Base-by-base conservation (phyloP, 2,113 vertebrate genomes). In the Zonotrichia leucophrys region DNA sequence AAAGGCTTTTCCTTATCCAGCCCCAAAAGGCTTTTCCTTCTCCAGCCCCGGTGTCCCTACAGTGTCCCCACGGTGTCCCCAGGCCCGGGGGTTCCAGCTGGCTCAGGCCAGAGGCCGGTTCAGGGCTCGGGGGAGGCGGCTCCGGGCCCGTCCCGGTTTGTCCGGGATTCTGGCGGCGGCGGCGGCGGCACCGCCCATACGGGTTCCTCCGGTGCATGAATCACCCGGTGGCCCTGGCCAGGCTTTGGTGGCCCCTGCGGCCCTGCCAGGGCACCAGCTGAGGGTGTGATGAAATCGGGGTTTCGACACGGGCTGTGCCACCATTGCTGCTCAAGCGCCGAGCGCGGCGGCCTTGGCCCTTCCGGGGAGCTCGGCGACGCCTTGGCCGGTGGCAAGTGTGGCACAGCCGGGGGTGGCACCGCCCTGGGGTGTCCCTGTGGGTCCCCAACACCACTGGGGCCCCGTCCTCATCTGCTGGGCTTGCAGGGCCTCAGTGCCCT, bases 351-450 rank as follows among this genome's bases (percentile, higher is more conserved):
- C 42, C 9, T 75, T 2, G 49, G 85, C 81, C 80, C 62, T 91
- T 85, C 52, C 7, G 14, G 83, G 39, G 90, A 39, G 87, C 12
- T 33, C 6, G 42, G 59, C 4, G 12, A 77, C 1, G 1, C 85
- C 62, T 47, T 2, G 9, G 85, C 67, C 9, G 0, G 4, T 0
- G 53, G 68, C 2, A 4, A 30, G 30, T 1, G 0, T 1, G 50
- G 55, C 41, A 33, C 9, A 15, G 7, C 1, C 1, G 0, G 24
- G 1, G 0, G 0, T 11, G 42, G 42, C 64, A 23, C 59, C 35
- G 31, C 39, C 0, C 0, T 0, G 18, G 69, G 50, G 35, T 11
- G 37, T 44, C 39, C 35, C 27, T 18, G 53, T 0, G 18, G 55
- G 49, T 63, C 20, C 37, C 84, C 6, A 2, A 6, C 46, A 21